phyloP scores from a whole-genome alignment of 2,888 invertebrate species.

The Siphlonurus alternatus region DNA sequence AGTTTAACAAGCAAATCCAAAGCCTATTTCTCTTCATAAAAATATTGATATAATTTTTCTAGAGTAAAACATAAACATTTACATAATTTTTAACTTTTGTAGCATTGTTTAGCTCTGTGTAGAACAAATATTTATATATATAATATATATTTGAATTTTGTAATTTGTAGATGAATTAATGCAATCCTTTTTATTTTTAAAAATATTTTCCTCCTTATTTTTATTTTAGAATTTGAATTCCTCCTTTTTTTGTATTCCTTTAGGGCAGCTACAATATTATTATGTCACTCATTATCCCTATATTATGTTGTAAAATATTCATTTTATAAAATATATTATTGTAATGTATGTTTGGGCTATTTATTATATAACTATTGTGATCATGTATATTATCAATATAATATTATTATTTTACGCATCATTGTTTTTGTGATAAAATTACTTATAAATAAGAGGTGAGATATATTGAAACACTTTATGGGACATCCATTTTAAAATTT shows the following conservation, averaged over 20 bases:
- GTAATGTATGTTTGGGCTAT: too few species aligned
- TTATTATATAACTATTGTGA: not conserved
- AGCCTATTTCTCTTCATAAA: not conserved
- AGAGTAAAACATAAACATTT: too few species aligned
- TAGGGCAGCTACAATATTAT: too few species aligned
- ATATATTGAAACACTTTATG: not conserved
- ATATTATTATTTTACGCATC: not conserved
- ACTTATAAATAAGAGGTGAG: not conserved
- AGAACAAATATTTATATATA: not conserved
- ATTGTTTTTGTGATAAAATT: not conserved
- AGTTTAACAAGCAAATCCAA: slow-evolving; percentile 1
- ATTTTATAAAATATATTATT: too few species aligned
- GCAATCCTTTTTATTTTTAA: too few species aligned
- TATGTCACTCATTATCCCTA: not conserved
- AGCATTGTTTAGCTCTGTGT: not conserved
- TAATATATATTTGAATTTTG: not conserved
- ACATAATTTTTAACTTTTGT: too few species aligned
- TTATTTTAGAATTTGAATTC: too few species aligned
- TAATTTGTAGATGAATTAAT: not conserved
- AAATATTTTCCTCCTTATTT: too few species aligned
- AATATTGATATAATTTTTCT: too few species aligned
- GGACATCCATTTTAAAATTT: not conserved
- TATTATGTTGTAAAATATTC: too few species aligned
- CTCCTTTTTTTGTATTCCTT: too few species aligned
- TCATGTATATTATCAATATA: not conserved